A percentile compares a stretch with the other conserved stretches of the same genome.
These are phyloP conservation scores for Myopa tessellatipennis DNA, from an alignment of 2,888 invertebrate genomes.

Conservation along the genomic window DNA sequence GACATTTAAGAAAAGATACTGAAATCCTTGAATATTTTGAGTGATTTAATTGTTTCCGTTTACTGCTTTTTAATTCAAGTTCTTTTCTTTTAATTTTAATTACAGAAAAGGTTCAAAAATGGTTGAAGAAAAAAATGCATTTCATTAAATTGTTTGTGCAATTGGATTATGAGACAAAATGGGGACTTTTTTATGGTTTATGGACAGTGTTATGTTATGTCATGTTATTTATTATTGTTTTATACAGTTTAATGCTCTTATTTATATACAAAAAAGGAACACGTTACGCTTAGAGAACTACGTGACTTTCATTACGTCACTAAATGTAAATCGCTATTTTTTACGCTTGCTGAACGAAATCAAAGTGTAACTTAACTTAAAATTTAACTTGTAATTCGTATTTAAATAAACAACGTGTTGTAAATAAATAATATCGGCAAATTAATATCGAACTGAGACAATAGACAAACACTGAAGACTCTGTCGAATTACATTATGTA, in stretches of 20 bases:
- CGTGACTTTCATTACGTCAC: too few relatives aligned
- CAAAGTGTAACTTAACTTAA: slow-evolving; percentile 45
- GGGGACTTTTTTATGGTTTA: neutral
- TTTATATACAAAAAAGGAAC: slow-evolving; percentile 65
- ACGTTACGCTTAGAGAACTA: slow-evolving; percentile 42
- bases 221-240: too few relatives aligned
- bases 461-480: neutral
- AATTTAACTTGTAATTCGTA: neutral
- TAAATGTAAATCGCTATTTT: slow-evolving; percentile 63
- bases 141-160: too few relatives aligned
- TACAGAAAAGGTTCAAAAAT: slow-evolving; percentile 18
- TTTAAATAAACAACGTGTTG: neutral
- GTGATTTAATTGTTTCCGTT: too few relatives aligned
- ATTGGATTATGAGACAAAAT: too few relatives aligned
- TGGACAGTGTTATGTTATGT: too few relatives aligned
- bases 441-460: neutral
- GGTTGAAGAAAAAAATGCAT: neutral
- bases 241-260: slow-evolving; percentile 43
- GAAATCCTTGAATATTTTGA: too few relatives aligned
- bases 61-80: too few relatives aligned
- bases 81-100: neutral
- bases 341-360: slow-evolving; percentile 39
- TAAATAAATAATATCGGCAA: neutral
- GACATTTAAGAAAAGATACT: too few relatives aligned
- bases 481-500: too few relatives aligned